phyloP scores from a whole-genome alignment of 2,797 vertebrate genomes.

The Peromyscus nudipes region DNA sequence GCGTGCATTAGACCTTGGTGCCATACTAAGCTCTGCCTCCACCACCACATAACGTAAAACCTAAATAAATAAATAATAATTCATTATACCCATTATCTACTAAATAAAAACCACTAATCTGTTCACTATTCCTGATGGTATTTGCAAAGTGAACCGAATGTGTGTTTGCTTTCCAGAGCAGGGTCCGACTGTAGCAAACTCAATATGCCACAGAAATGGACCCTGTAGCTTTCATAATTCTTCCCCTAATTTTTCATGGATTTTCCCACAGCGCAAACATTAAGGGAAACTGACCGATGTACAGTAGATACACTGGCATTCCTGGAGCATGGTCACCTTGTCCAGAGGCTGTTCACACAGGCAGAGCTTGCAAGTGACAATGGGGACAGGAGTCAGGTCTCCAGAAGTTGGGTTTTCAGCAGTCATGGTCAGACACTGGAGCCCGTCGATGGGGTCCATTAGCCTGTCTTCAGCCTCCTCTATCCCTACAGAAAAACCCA shows the following conservation, averaged over 20 bases:
- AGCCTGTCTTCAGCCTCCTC: constrained; percentile 81
- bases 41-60: not conserved
- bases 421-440: constrained; percentile 85
- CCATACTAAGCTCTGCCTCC: not conserved
- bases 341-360: constrained; percentile 92
- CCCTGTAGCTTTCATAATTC: not conserved
- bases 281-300: constrained; percentile 89
- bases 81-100: not conserved
- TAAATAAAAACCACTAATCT: not conserved
- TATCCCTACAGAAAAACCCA: constrained; percentile 85
- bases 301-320: constrained; percentile 95
- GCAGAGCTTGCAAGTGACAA: constrained; percentile 95
- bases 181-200: not conserved
- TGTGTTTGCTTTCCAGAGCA: not conserved
- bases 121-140: not conserved
- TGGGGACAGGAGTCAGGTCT: constrained; percentile 86
- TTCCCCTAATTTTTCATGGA: not conserved
- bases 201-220: not conserved
- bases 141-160: not conserved
- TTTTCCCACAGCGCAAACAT: not conserved
- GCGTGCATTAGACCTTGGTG: not conserved
- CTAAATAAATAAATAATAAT: constrained; percentile 30
- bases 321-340: constrained; percentile 92
- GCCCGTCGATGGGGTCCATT: constrained; percentile 86
- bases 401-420: constrained; percentile 82